phyloP scores from a whole-genome alignment of 1,140 invertebrate species.

The Aphis gossypii region DNA sequence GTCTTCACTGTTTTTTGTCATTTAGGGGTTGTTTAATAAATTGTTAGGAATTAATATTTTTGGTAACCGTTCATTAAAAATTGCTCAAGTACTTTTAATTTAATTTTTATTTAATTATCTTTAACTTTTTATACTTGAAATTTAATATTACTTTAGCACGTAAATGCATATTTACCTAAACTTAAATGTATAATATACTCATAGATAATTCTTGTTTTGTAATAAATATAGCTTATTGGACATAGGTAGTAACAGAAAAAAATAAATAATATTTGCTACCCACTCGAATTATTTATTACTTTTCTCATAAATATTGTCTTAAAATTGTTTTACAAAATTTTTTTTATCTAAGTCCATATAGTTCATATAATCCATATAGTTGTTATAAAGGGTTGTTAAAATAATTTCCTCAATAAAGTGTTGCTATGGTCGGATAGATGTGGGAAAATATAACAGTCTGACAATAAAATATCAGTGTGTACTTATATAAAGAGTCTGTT shows the following conservation, averaged over 20 bases:
- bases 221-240: background rate
- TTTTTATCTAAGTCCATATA: background rate
- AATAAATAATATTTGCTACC: background rate
- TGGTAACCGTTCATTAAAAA: background rate
- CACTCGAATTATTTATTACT: background rate
- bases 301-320: background rate
- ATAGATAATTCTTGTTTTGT: background rate
- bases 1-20: background rate
- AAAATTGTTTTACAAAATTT: background rate
- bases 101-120: background rate
- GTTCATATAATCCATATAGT: background rate
- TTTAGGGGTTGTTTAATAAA: background rate
- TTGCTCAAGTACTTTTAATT: background rate
- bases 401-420: slow-evolving; percentile 4
- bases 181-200: background rate
- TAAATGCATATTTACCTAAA: background rate
- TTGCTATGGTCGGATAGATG: background rate
- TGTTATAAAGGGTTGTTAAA: background rate
- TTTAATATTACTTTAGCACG: background rate
- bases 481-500: background rate
- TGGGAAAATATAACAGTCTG: background rate
- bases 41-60: background rate
- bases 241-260: background rate
- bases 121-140: background rate
- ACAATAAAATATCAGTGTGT: background rate